phyloP scores from a whole-genome alignment of 2,797 vertebrate species.

The Falco berigora region DNA sequence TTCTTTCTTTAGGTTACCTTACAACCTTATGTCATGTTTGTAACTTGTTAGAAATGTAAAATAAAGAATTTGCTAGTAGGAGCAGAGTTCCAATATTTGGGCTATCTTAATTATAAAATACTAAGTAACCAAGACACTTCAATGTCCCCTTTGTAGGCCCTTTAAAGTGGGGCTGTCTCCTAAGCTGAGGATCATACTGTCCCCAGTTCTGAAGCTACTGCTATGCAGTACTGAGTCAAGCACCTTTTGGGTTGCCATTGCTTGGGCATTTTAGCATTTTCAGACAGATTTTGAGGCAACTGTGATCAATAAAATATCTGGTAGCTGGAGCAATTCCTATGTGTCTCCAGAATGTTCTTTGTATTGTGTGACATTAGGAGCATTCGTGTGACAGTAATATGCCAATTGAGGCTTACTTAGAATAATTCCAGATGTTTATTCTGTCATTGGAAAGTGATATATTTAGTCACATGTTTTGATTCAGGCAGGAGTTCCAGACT shows the following conservation, averaged over 20 bases:
- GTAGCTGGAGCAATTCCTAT: not conserved
- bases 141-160: not conserved
- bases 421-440: not conserved
- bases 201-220: not conserved
- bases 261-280: not conserved
- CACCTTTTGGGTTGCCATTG: not conserved
- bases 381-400: not conserved
- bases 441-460: not conserved
- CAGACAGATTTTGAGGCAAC: not conserved
- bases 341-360: not conserved
- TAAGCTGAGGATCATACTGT: not conserved
- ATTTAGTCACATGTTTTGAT: not conserved
- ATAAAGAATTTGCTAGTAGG: not conserved
- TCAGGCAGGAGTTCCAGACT: not conserved
- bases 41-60: not conserved
- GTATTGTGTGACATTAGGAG: not conserved
- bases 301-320: not conserved
- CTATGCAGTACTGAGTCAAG: not conserved
- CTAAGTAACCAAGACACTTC: not conserved
- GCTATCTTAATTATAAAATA: not conserved
- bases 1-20: not conserved
- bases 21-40: not conserved
- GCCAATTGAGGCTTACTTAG: not conserved
- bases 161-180: not conserved
- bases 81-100: not conserved